phyloP scores from a whole-genome alignment of 2,888 invertebrate species.

The Periphyllus acericola region DNA sequence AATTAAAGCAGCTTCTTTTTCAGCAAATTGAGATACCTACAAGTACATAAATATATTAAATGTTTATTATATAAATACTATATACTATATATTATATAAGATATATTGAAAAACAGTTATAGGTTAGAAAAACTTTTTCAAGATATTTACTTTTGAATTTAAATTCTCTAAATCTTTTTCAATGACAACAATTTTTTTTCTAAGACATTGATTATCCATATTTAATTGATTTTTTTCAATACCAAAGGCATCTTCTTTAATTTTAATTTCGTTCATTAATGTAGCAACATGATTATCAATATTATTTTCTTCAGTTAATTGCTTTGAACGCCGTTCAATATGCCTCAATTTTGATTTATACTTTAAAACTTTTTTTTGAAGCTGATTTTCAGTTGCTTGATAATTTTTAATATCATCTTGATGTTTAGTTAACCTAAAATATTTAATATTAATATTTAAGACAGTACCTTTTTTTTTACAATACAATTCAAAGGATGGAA shows the following conservation, averaged over 20 bases:
- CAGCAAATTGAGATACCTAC: constrained; percentile 30
- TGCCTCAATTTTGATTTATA: constrained; percentile 53
- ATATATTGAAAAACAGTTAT: no score
- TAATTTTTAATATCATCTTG: constrained; percentile 50
- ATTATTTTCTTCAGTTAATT: constrained; percentile 61
- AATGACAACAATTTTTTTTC: constrained; percentile 37
- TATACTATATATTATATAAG: no score
- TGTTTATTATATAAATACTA: no score
- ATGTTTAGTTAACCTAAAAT: constrained; percentile 41
- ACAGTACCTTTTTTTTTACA: no score
- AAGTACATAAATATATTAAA: background rate
- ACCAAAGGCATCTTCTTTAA: constrained; percentile 69
- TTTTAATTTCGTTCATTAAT: constrained; percentile 58
- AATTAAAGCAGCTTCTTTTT: constrained; percentile 13
- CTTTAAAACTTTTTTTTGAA: constrained; percentile 40
- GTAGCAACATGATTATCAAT: constrained; percentile 60
- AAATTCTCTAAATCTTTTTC: constrained; percentile 53
- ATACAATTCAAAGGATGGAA: no score
- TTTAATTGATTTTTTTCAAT: constrained; percentile 46
- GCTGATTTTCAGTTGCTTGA: constrained; percentile 39
- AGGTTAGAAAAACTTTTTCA: background rate
- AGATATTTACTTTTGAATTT: constrained; percentile 7
- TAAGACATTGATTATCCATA: constrained; percentile 29
- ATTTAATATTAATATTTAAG: no score
- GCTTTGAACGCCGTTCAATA: constrained; percentile 38